Conservation (phyloP, 2,888 invertebrate genomes). For the Amblyteles armatorius region DNA sequence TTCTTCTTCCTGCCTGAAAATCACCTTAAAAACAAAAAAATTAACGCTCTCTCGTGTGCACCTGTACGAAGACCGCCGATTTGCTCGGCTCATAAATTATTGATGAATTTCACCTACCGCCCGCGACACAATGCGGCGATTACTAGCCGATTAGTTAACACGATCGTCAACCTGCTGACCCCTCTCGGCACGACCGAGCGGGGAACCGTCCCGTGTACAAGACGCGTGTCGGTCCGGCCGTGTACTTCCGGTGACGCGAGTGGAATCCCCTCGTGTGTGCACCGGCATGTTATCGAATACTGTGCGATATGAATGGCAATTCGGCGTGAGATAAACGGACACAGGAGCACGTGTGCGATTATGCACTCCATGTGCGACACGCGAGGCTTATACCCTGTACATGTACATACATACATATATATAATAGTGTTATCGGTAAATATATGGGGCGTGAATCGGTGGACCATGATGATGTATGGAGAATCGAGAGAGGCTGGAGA, state of each 20-base stretch:
- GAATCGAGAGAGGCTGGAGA: constrained; percentile 20
- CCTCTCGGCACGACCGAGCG: constrained; percentile 31
- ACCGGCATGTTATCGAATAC: constrained; percentile 54
- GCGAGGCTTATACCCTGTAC: constrained; percentile 22
- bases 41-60: neutral
- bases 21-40: neutral
- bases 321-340: constrained; percentile 63
- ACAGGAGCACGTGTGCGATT: constrained; percentile 59
- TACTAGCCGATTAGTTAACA: constrained; percentile 59
- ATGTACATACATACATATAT: constrained; percentile 33
- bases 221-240: constrained; percentile 53
- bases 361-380: constrained; percentile 36
- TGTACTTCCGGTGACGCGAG: constrained; percentile 65
- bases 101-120: constrained; percentile 2
- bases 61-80: neutral
- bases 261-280: constrained; percentile 46
- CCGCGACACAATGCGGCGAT: constrained; percentile 29
- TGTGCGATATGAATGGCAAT: constrained; percentile 62
- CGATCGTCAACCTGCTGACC: constrained; percentile 41
- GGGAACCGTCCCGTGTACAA: constrained; percentile 36
- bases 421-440: constrained; percentile 33
- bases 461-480: constrained; percentile 43
- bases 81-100: neutral
- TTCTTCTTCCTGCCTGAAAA: too few species aligned
- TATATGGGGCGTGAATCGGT: constrained; percentile 55